Conservation (phyloP, 2,113 vertebrate genomes). For the Paracanthobrama guichenoti region DNA sequence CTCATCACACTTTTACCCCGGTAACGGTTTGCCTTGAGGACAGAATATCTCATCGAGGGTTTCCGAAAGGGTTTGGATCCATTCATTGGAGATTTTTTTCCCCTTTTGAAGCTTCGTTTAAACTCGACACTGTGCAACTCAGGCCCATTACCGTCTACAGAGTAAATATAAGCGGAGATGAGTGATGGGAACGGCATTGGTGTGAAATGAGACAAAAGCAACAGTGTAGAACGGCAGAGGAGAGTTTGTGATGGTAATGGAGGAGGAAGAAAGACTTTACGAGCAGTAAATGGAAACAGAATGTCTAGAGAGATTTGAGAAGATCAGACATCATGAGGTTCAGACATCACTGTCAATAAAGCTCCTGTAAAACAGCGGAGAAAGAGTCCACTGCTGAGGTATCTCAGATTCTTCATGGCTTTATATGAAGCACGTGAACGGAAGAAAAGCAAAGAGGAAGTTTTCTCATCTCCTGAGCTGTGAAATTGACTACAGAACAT, state of each 20-base stretch:
- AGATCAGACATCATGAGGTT: background rate
- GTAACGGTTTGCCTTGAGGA: constrained; percentile 4
- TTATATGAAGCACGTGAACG: background rate
- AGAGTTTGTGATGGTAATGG: too few relatives aligned
- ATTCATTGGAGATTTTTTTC: constrained; percentile 5
- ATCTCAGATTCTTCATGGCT: background rate
- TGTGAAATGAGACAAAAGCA: constrained; percentile 23
- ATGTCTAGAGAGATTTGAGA: background rate
- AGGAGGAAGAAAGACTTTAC: too few relatives aligned
- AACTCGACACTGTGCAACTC: background rate
- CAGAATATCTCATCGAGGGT: constrained; percentile 26
- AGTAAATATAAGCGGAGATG: constrained; percentile 30
- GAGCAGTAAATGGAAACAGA: too few relatives aligned
- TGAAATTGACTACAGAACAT: background rate
- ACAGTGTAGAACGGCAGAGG: background rate
- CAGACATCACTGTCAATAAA: too few relatives aligned
- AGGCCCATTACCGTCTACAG: background rate
- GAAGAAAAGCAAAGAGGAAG: background rate
- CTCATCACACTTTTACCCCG: background rate
- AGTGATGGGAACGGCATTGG: constrained; percentile 14
- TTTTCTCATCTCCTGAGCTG: background rate
- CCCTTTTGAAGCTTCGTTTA: background rate
- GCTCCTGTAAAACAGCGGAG: too few relatives aligned
- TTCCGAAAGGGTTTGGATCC: constrained; percentile 2
- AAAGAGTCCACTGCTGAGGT: too few relatives aligned